phyloP scores from a whole-genome alignment of 2,888 invertebrate genomes.

The Orthonevra nobilis region DNA sequence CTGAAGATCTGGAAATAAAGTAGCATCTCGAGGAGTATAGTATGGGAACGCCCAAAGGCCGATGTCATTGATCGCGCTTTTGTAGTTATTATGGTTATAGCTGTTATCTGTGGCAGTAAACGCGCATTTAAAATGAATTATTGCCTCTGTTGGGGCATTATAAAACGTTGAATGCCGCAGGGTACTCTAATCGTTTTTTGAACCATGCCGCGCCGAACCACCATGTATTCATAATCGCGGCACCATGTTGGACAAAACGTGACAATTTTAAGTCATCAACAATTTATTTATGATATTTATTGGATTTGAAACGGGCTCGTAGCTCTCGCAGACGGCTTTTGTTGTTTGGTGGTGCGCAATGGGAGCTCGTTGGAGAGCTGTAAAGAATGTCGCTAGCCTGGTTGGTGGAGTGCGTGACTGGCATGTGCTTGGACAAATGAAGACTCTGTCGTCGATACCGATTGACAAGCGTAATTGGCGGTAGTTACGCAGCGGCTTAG shows the following conservation, averaged over 20 bases:
- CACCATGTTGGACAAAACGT: conserved; percentile 57
- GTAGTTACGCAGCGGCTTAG: conserved; percentile 12
- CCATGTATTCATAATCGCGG: conserved; percentile 10
- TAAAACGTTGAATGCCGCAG: conserved; percentile 46
- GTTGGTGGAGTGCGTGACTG: conserved; percentile 55
- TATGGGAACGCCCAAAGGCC: conserved; percentile 40
- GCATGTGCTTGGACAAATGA: conserved; percentile 66
- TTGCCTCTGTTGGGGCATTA: conserved; percentile 32
- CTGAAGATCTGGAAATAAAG: conserved; percentile 8
- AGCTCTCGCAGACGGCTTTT: conserved; percentile 31
- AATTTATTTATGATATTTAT: conserved; percentile 66
- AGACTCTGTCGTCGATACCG: conserved; percentile 64
- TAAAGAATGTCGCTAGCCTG: neutral
- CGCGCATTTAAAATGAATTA: conserved; percentile 66
- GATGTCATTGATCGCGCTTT: conserved; percentile 50
- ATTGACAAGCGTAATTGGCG: conserved; percentile 66
- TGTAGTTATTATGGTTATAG: conserved; percentile 1
- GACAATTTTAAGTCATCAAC: conserved; percentile 67
- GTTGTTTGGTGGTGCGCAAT: conserved; percentile 1
- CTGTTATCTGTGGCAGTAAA: conserved; percentile 66
- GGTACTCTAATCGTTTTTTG: conserved; percentile 65
- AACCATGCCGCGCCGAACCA: conserved; percentile 42
- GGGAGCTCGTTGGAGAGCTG: neutral
- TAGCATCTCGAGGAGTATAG: conserved; percentile 14
- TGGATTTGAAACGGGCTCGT: conserved; percentile 47